Percentiles rank a stretch among this genome's conserved stretches.
Evolutionary conservation across 2,113 vertebrate genomes (phyloP).

Genomic region (Ceyx cyanopectus): DNA sequence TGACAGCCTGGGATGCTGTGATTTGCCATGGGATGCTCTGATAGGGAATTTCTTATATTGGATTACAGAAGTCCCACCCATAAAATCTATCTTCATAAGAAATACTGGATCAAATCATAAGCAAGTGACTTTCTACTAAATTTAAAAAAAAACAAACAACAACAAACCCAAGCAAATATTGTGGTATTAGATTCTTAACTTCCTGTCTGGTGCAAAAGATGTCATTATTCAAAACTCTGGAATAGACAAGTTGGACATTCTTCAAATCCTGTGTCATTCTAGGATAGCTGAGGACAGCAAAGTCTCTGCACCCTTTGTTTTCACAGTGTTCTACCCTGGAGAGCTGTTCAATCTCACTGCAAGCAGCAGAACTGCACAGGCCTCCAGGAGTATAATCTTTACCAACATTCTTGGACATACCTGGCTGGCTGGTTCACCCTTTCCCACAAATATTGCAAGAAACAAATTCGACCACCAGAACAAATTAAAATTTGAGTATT

Average conservation of each 20-base stretch:
- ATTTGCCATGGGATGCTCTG: background rate
- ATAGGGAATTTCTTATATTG: background rate
- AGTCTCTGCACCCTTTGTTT: background rate
- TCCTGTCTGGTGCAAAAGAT: background rate
- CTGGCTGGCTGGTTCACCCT: background rate
- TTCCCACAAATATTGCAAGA: background rate
- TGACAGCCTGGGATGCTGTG: no score
- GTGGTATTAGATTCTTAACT: background rate
- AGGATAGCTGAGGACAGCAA: background rate
- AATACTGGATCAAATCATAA: background rate
- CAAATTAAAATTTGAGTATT: background rate
- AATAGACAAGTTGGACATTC: background rate
- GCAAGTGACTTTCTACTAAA: background rate
- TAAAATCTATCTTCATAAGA: background rate
- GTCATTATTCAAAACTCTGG: background rate
- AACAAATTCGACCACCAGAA: background rate
- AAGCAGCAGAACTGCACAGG: background rate
- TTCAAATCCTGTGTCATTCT: background rate
- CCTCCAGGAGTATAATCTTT: background rate
- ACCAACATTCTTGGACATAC: background rate
- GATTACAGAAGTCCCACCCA: background rate
- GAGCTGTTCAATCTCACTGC: background rate
- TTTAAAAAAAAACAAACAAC: background rate
- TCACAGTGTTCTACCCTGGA: background rate
- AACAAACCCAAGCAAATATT: no score